Conservation (phyloP, 1,140 invertebrate species). For the Marisa cornuarietis region DNA sequence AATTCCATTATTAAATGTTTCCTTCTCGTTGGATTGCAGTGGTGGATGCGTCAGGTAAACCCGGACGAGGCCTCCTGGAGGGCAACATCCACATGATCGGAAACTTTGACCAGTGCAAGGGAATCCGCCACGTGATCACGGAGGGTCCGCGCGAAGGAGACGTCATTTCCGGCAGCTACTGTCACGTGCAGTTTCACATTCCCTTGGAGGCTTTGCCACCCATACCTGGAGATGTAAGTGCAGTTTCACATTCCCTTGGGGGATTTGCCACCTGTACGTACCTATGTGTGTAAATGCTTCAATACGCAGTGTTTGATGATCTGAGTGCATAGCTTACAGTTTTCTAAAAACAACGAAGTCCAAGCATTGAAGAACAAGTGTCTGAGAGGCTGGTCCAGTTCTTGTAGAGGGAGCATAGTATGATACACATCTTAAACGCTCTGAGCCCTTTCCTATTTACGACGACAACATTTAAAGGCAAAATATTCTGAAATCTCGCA, state of each 20-base stretch:
- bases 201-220: conserved; percentile 13
- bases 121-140: conserved; percentile 26
- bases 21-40: conserved; percentile 31
- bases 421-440: too few relatives aligned
- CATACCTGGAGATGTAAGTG: conserved; percentile 16
- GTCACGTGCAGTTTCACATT: conserved; percentile 16
- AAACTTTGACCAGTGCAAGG: conserved; percentile 58
- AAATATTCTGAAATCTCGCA: too few relatives aligned
- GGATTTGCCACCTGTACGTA: conserved; percentile 4
- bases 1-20: too few relatives aligned
- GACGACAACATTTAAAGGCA: too few relatives aligned
- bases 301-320: too few relatives aligned
- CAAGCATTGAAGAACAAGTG: too few relatives aligned
- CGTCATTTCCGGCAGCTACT: conserved; percentile 20
- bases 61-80: conserved; percentile 54
- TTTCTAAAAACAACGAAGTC: too few relatives aligned
- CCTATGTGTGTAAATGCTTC: not conserved
- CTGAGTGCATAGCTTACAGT: too few relatives aligned
- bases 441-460: too few relatives aligned
- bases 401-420: too few relatives aligned
- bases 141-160: not conserved
- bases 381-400: too few relatives aligned
- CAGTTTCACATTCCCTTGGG: conserved; percentile 11
- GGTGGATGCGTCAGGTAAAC: conserved; percentile 58
- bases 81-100: conserved; percentile 59